Evolutionary conservation across 1,140 invertebrate species (phyloP).

Genomic region (Sycophila sp.): DNA sequence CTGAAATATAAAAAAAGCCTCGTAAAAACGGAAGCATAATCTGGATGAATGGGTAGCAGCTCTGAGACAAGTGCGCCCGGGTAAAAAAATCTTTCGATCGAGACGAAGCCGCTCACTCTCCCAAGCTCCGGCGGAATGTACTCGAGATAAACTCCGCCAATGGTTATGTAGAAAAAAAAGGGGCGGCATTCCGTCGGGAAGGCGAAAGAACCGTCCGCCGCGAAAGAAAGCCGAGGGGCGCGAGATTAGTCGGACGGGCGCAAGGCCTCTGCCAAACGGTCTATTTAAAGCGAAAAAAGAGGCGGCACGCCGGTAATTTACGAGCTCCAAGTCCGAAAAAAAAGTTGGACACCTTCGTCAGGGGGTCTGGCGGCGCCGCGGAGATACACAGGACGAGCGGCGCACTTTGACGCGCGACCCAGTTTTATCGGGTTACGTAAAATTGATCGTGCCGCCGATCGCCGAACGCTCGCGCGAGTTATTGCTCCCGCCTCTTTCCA

Average conservation of each 20-base stretch:
- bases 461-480: too few species aligned
- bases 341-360: slow-evolving; percentile 62
- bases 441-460: slow-evolving; percentile 57
- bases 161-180: not conserved
- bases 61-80: not conserved
- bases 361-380: too few species aligned
- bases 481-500: slow-evolving; percentile 7
- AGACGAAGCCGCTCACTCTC: too few species aligned
- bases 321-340: slow-evolving; percentile 50
- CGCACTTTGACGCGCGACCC: slow-evolving; percentile 64
- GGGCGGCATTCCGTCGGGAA: not conserved
- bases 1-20: too few species aligned
- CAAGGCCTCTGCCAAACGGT: slow-evolving; percentile 54
- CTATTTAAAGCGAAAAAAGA: slow-evolving; percentile 60
- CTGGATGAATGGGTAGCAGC: slow-evolving; percentile 13
- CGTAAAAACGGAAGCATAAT: not conserved
- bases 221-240: slow-evolving; percentile 31
- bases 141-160: too few species aligned
- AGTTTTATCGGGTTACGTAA: slow-evolving; percentile 63
- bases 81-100: too few species aligned
- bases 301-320: slow-evolving; percentile 59
- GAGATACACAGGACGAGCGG: slow-evolving; percentile 52
- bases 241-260: slow-evolving; percentile 44
- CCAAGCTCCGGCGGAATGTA: too few species aligned
- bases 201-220: not conserved